These are phyloP conservation scores for Anaspis maculata DNA, from an alignment of 2,888 invertebrate species.

Conservation along the genomic window DNA sequence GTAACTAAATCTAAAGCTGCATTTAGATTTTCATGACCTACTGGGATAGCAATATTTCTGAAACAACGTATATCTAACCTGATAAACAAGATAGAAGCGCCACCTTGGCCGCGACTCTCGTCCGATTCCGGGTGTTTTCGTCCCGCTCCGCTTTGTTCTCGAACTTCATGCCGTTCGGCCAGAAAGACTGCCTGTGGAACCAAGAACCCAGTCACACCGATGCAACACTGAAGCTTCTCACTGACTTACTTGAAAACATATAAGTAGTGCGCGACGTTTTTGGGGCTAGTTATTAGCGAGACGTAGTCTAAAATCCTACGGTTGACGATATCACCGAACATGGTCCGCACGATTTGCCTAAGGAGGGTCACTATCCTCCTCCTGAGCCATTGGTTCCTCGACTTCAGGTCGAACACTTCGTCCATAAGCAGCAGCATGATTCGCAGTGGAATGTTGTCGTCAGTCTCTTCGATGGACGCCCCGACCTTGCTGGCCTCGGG, in stretches of 20 bases:
- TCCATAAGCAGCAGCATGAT: slow-evolving; percentile 74
- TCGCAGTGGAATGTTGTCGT: slow-evolving; percentile 70
- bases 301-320: slow-evolving; percentile 83
- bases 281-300: slow-evolving; percentile 75
- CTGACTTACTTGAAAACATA: slow-evolving; percentile 74
- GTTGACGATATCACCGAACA: slow-evolving; percentile 78
- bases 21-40: too few relatives aligned
- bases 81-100: slow-evolving; percentile 76
- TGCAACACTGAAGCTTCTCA: neutral
- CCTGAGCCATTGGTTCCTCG: slow-evolving; percentile 73
- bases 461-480: slow-evolving; percentile 49
- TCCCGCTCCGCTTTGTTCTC: slow-evolving; percentile 35
- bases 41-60: too few relatives aligned
- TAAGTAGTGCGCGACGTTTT: slow-evolving; percentile 81
- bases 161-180: slow-evolving; percentile 49
- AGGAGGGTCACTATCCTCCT: slow-evolving; percentile 66
- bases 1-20: too few relatives aligned
- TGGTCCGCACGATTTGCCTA: slow-evolving; percentile 68
- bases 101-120: slow-evolving; percentile 78
- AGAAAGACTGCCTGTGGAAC: slow-evolving; percentile 53
- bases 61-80: too few relatives aligned
- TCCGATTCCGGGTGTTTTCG: slow-evolving; percentile 52
- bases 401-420: slow-evolving; percentile 76
- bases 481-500: slow-evolving; percentile 43
- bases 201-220: slow-evolving; percentile 16